Evolutionary conservation across 2,113 vertebrate species (phyloP).

Genomic region (Arothron firmamentum): DNA sequence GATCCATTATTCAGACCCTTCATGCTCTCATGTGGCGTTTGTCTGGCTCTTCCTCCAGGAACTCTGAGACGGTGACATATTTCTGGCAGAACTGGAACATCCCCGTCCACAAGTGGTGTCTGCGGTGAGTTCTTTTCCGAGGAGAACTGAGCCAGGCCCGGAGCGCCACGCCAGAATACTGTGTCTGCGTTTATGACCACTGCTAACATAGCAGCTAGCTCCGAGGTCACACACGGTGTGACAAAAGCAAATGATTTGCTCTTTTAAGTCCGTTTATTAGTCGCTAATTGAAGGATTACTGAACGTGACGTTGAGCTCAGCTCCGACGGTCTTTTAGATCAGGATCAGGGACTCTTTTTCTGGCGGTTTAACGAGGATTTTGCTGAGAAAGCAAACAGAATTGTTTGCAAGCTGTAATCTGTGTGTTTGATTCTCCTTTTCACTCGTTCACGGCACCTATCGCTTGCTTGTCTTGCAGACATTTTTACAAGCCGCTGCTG

Average conservation of each 20-base stretch:
- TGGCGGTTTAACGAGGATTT: too few species aligned
- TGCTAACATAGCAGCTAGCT: slow-evolving; percentile 9
- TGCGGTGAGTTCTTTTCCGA: slow-evolving; percentile 74
- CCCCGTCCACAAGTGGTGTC: slow-evolving; percentile 92
- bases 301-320: not conserved
- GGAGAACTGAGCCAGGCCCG: slow-evolving; percentile 26
- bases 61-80: slow-evolving; percentile 85
- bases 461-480: slow-evolving; percentile 64
- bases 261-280: slow-evolving; percentile 8
- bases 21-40: slow-evolving; percentile 11
- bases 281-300: slow-evolving; percentile 1
- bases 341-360: too few species aligned
- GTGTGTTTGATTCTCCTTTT: too few species aligned
- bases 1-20: slow-evolving; percentile 23
- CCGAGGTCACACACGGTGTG: slow-evolving; percentile 19
- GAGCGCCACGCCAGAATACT: slow-evolving; percentile 13
- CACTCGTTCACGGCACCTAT: too few species aligned
- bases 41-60: slow-evolving; percentile 73
- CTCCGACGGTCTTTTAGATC: not conserved
- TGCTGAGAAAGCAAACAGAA: too few species aligned
- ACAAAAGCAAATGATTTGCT: slow-evolving; percentile 21
- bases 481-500: slow-evolving; percentile 89
- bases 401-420: too few species aligned
- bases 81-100: slow-evolving; percentile 98
- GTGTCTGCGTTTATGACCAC: slow-evolving; percentile 11